Evolutionary conservation across 1,140 invertebrate genomes (phyloP).

Genomic region (Nautilus pompilius): DNA sequence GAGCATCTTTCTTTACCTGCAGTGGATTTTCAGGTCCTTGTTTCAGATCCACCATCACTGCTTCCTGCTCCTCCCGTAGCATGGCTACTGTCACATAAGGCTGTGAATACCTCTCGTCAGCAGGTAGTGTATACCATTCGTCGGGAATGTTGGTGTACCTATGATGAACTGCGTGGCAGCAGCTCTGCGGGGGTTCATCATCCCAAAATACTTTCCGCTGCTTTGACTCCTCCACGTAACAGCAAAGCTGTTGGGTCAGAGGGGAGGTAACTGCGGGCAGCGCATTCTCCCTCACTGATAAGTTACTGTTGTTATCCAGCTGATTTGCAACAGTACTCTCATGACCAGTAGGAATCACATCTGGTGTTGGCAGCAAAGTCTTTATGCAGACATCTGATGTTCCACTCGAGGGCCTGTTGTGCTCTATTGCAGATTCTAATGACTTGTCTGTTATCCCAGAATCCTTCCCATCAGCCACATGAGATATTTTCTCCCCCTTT

Average conservation of each 20-base stretch:
- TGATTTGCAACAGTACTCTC: not conserved
- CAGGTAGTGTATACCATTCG: slow-evolving; percentile 45
- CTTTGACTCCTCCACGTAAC: too few relatives aligned
- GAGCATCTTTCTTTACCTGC: slow-evolving; percentile 22
- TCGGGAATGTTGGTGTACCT: slow-evolving; percentile 46
- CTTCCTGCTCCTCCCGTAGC: slow-evolving; percentile 43
- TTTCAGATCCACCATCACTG: slow-evolving; percentile 41
- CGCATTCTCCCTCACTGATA: too few relatives aligned
- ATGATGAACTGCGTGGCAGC: not conserved
- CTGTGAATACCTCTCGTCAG: slow-evolving; percentile 42
- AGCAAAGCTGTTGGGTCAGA: too few relatives aligned
- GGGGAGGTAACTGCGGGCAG: too few relatives aligned
- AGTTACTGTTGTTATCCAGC: too few relatives aligned
- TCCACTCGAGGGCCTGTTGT: not conserved
- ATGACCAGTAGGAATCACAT: not conserved
- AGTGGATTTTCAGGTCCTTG: slow-evolving; percentile 33
- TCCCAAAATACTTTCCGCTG: slow-evolving; percentile 33
- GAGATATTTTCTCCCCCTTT: slow-evolving; percentile 9
- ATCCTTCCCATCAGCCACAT: too few relatives aligned
- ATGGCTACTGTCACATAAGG: slow-evolving; percentile 42
- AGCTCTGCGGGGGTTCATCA: slow-evolving; percentile 20
- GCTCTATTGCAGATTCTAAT: too few relatives aligned
- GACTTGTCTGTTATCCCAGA: too few relatives aligned
- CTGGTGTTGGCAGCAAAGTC: not conserved
- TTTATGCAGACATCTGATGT: not conserved